Base-by-base conservation (phyloP, 2,113 vertebrate species). In the Thymallus thymallus region DNA sequence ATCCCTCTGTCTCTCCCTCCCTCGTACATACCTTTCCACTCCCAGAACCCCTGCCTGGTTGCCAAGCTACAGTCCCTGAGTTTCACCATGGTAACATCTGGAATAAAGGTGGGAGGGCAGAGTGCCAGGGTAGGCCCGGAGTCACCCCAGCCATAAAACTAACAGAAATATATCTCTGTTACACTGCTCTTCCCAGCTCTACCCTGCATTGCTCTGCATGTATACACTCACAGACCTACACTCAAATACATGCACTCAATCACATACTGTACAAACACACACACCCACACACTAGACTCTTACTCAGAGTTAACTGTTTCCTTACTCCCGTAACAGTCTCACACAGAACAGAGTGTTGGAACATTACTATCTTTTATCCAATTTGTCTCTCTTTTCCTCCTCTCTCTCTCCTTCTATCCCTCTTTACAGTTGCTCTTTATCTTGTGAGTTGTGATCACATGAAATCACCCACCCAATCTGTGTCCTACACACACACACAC, bases 11-110 rank as follows among this genome's bases (percentile, higher is more conserved):
- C 88, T 86, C 81, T 86, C 83, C 70, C 79, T 63, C 82, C 84
- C 83, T 71, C 46, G 60, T 18, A 69, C 46, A 76, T 81, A 85
- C 81, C 85, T 82, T 87, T 84, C 84, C 86, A 83, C 78, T 76
- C 78, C 75, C 82, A 74, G 88, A 82, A 91, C 91, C 93, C 88
- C 89, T 86, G 88, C 87, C 67, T 85, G 77, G 90, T 91, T 94
- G 91, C 92, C 80, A 92, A 91, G 94, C 92, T 93, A 92, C 89
- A 89, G 89, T 86, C 89, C 81, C 83, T 86, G 84, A 91, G 89
- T 88, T 86, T 94, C 81, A 86, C 92, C 92, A 91, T 90, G 89
- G 92, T 89, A 94, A 94, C 92, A 94, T 94, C 94, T 95, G 92
- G 93, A 94, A 93, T 90, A 91, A 94, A 95, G 92, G 92, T 92